Conservation (phyloP, 2,113 vertebrate genomes). For the Blennius ocellaris region DNA sequence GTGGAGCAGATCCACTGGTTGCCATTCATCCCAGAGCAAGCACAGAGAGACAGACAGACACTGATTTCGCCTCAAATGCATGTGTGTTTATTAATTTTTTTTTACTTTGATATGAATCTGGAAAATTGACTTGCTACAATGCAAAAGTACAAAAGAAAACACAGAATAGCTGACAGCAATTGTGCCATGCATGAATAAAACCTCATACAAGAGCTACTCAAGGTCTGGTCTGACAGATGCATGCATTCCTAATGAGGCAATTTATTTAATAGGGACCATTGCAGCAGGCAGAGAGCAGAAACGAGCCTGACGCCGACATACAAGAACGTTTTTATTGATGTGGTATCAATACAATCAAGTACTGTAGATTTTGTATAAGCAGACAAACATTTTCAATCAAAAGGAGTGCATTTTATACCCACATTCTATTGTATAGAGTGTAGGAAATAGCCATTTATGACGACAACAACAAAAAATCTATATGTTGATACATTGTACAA, state of each 20-base stretch:
- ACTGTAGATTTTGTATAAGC: constrained; percentile 90
- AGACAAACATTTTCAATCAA: constrained; percentile 90
- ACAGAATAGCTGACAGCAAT: too few relatives aligned
- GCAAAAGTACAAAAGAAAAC: too few relatives aligned
- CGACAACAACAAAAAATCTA: constrained; percentile 59
- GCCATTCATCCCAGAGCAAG: too few relatives aligned
- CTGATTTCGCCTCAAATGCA: too few relatives aligned
- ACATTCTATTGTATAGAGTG: constrained; percentile 89
- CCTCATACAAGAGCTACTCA: too few relatives aligned
- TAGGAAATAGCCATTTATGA: constrained; percentile 88
- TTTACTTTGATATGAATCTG: too few relatives aligned
- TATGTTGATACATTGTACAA: constrained; percentile 80
- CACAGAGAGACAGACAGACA: too few relatives aligned
- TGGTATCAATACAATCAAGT: constrained; percentile 93
- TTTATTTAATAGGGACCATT: not conserved
- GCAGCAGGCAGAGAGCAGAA: constrained; percentile 26
- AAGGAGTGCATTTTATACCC: constrained; percentile 90
- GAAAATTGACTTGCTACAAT: too few relatives aligned
- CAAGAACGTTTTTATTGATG: constrained; percentile 92
- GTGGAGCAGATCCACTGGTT: too few relatives aligned
- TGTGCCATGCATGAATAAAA: too few relatives aligned
- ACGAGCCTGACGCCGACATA: constrained; percentile 46
- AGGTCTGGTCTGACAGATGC: too few relatives aligned
- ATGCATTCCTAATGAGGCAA: not conserved
- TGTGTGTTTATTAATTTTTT: too few relatives aligned